phyloP scores from a whole-genome alignment of 2,888 invertebrate species.

The Lasioglossum morio region DNA sequence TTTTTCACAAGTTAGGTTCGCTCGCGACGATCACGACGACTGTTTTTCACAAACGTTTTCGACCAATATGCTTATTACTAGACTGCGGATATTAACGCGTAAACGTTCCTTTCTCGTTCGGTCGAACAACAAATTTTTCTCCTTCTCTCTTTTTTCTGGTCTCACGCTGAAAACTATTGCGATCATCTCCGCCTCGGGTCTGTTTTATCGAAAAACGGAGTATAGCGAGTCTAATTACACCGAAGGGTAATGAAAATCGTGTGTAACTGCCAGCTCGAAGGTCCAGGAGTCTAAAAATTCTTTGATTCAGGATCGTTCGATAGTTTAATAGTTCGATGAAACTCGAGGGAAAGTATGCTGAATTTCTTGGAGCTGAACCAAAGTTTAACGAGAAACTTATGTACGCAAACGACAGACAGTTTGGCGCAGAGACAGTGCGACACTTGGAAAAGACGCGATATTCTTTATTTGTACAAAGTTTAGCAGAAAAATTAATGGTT shows the following conservation, averaged over 20 bases:
- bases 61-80: constrained; percentile 23
- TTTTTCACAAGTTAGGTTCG: background rate
- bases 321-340: background rate
- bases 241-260: background rate
- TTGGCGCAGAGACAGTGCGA: background rate
- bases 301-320: background rate
- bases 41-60: background rate
- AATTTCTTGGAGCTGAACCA: background rate
- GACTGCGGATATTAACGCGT: background rate
- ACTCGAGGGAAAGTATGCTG: background rate
- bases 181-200: background rate
- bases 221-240: background rate
- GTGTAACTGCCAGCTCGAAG: background rate
- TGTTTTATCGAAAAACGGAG: background rate
- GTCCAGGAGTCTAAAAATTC: background rate
- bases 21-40: background rate
- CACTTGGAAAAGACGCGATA: background rate
- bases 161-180: background rate
- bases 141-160: background rate
- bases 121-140: background rate
- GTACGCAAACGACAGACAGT: background rate
- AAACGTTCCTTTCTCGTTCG: background rate
- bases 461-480: background rate
- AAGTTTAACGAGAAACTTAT: background rate
- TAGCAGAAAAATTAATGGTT: background rate